Evolutionary conservation across 2,113 vertebrate genomes (phyloP).

Genomic region (Arenaria interpres): DNA sequence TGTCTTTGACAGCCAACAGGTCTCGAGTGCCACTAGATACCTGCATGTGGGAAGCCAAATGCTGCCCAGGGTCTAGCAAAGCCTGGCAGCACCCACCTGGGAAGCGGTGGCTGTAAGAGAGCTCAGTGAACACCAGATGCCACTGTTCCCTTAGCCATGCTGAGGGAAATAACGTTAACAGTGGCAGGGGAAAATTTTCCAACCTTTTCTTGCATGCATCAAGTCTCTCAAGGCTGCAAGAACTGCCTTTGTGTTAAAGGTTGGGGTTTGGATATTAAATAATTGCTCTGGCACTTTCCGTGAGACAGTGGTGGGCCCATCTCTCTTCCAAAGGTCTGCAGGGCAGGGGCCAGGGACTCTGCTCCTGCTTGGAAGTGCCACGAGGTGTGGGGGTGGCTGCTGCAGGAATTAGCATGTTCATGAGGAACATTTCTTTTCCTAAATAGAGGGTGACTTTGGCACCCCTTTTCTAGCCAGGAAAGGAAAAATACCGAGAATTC

Average conservation of each 20-base stretch:
- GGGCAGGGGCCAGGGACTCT: not conserved
- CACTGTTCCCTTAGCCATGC: conserved; percentile 51
- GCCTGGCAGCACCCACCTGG: not conserved
- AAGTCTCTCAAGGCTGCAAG: not conserved
- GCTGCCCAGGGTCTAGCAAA: fast-evolving
- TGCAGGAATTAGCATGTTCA: not conserved
- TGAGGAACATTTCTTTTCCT: not conserved
- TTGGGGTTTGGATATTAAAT: not conserved
- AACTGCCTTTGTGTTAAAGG: not conserved
- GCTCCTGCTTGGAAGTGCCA: not conserved
- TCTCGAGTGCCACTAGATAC: not conserved
- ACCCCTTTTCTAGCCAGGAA: not conserved
- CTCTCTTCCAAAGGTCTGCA: not conserved
- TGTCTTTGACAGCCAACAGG: not conserved
- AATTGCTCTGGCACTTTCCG: not conserved
- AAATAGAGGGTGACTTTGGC: not conserved
- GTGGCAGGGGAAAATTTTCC: not conserved
- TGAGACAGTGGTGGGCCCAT: not conserved
- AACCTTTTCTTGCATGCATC: not conserved
- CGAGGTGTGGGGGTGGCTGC: not conserved
- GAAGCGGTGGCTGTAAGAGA: not conserved
- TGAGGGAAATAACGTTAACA: not conserved
- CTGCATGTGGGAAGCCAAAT: not conserved
- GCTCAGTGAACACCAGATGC: conserved; percentile 57
- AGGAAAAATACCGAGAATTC: not conserved